Conservation (phyloP, 2,113 vertebrate species). For the Paratilapia polleni region DNA sequence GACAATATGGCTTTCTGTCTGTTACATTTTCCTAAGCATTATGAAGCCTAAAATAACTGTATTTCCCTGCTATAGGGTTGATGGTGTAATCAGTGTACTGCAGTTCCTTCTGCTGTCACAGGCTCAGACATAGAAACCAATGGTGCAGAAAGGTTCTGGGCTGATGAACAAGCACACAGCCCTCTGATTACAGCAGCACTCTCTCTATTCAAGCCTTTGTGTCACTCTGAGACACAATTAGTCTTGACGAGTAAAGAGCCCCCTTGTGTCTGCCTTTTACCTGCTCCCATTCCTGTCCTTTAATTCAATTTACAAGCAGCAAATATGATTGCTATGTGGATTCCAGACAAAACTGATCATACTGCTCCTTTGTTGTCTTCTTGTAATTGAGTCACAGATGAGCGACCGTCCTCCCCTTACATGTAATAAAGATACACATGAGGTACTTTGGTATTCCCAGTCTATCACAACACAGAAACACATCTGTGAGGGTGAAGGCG, state of each 20-base stretch:
- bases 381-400: slow-evolving; percentile 73
- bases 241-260: slow-evolving; percentile 66
- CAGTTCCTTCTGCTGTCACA: slow-evolving; percentile 46
- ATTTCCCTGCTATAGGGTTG: slow-evolving; percentile 22
- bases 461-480: slow-evolving; percentile 4
- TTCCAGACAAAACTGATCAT: slow-evolving; percentile 61
- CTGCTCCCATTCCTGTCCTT: slow-evolving; percentile 60
- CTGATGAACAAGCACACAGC: slow-evolving; percentile 69
- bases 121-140: slow-evolving; percentile 47
- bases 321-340: slow-evolving; percentile 75
- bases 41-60: slow-evolving; percentile 17
- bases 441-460: slow-evolving; percentile 26
- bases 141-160: slow-evolving; percentile 66
- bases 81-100: slow-evolving; percentile 43
- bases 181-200: slow-evolving; percentile 56
- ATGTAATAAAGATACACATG: slow-evolving; percentile 60
- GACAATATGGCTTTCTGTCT: background rate
- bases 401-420: slow-evolving; percentile 41
- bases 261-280: slow-evolving; percentile 68
- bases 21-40: slow-evolving; percentile 8
- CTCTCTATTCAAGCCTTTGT: slow-evolving; percentile 61
- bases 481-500: background rate
- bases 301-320: slow-evolving; percentile 73
- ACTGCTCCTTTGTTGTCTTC: slow-evolving; percentile 65
- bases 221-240: slow-evolving; percentile 74